Evolutionary conservation across 1,140 invertebrate genomes (phyloP).

Genomic region (Drosophila pallidifrons): DNA sequence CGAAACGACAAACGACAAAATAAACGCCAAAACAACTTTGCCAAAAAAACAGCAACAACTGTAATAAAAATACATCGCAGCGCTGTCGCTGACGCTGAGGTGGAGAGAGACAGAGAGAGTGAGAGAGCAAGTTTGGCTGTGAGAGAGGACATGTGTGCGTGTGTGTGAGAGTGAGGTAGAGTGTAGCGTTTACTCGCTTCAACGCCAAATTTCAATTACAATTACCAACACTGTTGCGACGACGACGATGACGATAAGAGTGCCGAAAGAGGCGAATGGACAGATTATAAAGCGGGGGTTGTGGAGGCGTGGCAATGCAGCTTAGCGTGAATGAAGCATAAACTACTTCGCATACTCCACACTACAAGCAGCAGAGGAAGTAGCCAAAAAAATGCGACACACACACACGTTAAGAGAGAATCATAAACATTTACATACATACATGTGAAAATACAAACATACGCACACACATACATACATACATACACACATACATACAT

Average conservation of each 20-base stretch:
- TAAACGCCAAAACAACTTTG: slow-evolving; percentile 70
- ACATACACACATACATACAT: slow-evolving; percentile 17
- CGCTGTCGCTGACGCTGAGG: slow-evolving; percentile 2
- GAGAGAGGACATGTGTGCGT: slow-evolving; percentile 14
- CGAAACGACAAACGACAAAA: slow-evolving; percentile 59
- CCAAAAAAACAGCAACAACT: slow-evolving; percentile 64
- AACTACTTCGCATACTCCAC: slow-evolving; percentile 25
- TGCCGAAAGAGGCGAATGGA: slow-evolving; percentile 24
- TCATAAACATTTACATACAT: not conserved
- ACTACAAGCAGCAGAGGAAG: not conserved
- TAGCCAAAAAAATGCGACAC: slow-evolving; percentile 13
- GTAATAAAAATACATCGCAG: slow-evolving; percentile 69
- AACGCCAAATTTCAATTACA: slow-evolving; percentile 85
- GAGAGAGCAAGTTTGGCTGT: slow-evolving; percentile 14
- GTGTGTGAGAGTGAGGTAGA: slow-evolving; percentile 22
- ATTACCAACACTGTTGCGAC: slow-evolving; percentile 61
- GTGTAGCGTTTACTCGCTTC: slow-evolving; percentile 75
- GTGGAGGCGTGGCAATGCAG: slow-evolving; percentile 45
- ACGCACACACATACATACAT: not conserved
- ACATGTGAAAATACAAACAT: slow-evolving; percentile 5
- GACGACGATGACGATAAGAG: slow-evolving; percentile 7
- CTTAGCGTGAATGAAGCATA: slow-evolving; percentile 47
- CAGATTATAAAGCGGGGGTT: not conserved
- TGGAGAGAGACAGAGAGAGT: slow-evolving; percentile 17
- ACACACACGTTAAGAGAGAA: slow-evolving; percentile 1